phyloP scores from a whole-genome alignment of 1,140 invertebrate genomes.

The Campodea augens region DNA sequence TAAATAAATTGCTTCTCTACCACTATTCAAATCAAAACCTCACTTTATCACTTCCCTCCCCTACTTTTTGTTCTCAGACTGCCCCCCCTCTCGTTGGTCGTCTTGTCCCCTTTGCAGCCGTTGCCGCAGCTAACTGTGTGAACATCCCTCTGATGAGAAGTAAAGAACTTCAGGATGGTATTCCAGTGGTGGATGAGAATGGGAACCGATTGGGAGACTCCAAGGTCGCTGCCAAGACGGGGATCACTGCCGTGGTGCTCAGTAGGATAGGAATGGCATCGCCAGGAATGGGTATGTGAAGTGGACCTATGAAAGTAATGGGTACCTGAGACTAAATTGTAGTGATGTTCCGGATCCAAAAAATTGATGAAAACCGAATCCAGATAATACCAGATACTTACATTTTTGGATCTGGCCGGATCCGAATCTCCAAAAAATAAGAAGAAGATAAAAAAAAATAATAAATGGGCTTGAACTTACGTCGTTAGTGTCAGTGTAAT shows the following conservation, averaged over 20 bases:
- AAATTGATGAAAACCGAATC: constrained; percentile 9
- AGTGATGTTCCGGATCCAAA: background rate
- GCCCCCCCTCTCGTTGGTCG: constrained; percentile 34
- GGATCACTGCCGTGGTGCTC: constrained; percentile 65
- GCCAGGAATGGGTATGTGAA: constrained; percentile 55
- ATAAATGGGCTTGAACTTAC: no score
- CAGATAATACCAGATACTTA: background rate
- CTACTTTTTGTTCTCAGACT: constrained; percentile 17
- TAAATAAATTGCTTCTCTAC: background rate
- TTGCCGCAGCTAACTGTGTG: constrained; percentile 93
- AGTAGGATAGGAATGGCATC: constrained; percentile 80
- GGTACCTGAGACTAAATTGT: background rate
- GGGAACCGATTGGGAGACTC: constrained; percentile 25
- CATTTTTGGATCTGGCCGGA: no score
- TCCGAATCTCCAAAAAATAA: no score
- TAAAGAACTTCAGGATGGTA: constrained; percentile 24
- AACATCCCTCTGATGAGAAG: constrained; percentile 40
- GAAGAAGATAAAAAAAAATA: no score
- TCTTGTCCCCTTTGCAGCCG: constrained; percentile 93
- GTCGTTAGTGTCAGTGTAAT: no score
- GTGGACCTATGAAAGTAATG: background rate
- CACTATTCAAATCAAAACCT: background rate
- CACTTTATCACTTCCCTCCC: background rate
- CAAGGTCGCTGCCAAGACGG: constrained; percentile 45
- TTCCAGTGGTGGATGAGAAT: constrained; percentile 23